These are phyloP conservation scores for Leptodactylus fallax DNA, from an alignment of 2,797 vertebrate genomes.

Conservation along the genomic window DNA sequence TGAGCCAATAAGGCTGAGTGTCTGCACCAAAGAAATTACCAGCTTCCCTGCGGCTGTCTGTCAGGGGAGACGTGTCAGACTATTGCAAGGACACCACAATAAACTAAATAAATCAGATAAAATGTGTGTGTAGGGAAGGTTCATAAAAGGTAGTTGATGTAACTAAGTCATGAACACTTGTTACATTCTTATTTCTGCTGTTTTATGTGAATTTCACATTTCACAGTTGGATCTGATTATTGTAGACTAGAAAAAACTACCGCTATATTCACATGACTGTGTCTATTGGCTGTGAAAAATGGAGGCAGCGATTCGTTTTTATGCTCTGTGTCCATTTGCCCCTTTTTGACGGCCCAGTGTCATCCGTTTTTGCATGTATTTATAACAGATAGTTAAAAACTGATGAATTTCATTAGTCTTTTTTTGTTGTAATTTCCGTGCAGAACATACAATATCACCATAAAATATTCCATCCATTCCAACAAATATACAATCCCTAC, in stretches of 20 bases:
- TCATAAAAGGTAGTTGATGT: constrained; percentile 1
- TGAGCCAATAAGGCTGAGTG: constrained; percentile 52
- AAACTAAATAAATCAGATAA: constrained; percentile 44
- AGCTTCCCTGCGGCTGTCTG: constrained; percentile 38
- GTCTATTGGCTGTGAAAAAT: too few species aligned
- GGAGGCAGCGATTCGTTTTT: too few species aligned
- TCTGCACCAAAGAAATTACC: constrained; percentile 54
- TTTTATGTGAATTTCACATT: neutral
- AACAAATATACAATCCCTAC: too few species aligned
- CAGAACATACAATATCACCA: too few species aligned
- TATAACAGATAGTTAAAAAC: too few species aligned
- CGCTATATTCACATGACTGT: too few species aligned
- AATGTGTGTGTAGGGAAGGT: neutral
- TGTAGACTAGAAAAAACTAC: neutral
- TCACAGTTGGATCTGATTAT: neutral
- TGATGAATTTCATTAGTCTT: too few species aligned
- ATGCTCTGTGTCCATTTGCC: too few species aligned
- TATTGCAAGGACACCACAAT: constrained; percentile 2
- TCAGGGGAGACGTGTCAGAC: constrained; percentile 14
- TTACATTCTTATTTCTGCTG: neutral
- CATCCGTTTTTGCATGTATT: too few species aligned
- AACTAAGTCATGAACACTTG: neutral
- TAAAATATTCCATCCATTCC: too few species aligned
- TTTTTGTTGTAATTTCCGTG: too few species aligned
- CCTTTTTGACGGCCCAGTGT: too few species aligned